Base-by-base conservation (phyloP, 2,888 invertebrate genomes). In the Blastobasis lacticolella region DNA sequence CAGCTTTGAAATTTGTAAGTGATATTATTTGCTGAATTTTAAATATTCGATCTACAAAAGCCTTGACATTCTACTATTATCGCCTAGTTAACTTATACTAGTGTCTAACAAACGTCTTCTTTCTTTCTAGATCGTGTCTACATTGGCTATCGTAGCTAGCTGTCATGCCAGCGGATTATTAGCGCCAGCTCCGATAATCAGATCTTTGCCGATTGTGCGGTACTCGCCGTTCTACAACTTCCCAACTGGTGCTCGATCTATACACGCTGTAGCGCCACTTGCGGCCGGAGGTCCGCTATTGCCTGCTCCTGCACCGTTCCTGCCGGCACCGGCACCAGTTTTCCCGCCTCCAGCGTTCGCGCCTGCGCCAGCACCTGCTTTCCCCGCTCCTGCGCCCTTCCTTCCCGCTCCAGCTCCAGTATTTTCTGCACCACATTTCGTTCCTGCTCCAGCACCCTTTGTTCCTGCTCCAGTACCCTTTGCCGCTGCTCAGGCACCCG, bases 161-260 rank as follows among this genome's bases (percentile, higher is more conserved):
- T 80, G 79, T 48, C 65, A 71, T 53, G 85, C 86, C 75, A 88
- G 88, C 57, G 87, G 85, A 52, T 60, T 87, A 56, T 82, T 10
- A 42, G n/a, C 42, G 3, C 52, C 73, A 49, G 69, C 38, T 46
- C 67, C 85, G 53, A 75, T 76, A 49, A 66, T 83, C 10, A 81
- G 75, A 60, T 75, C 87, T 1, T 62, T 76, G 41, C 79, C 87
- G 3, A 67, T 87, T 36, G 87, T 86, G 1, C 74, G 87, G 57
- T 86, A 88, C 62, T 84, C 88, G 46, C 88, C 88, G 6, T 88
- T 81, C 69, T 88, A 85, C 68, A 88, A 78, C 60, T 87, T 88
- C 43, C 87, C 88, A 9, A 74, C 73, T 52, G 74, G 72, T 49
- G 79, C 78, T 46, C 71, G 85, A 57, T 83, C 87, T 7, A 80